phyloP scores from a whole-genome alignment of 2,113 vertebrate genomes.

The Blennius ocellaris region DNA sequence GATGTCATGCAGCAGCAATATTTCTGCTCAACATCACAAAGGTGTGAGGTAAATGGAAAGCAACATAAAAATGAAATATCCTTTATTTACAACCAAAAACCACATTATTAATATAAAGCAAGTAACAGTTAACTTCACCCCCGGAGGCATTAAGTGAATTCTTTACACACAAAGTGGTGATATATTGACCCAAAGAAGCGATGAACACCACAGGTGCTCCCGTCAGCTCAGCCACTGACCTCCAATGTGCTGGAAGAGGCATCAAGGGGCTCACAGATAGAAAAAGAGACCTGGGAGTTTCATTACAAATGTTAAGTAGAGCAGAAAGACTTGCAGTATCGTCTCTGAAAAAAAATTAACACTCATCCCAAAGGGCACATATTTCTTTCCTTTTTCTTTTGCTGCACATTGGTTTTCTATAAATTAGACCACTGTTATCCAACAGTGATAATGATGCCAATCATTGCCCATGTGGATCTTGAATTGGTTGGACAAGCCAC shows the following conservation, averaged over 20 bases:
- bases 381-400: not conserved
- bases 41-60: no score
- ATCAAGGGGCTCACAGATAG: not conserved
- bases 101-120: not conserved
- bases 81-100: not conserved
- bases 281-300: constrained; percentile 28
- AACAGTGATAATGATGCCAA: not conserved
- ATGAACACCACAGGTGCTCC: constrained; percentile 30
- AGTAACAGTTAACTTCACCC: not conserved
- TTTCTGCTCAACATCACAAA: no score
- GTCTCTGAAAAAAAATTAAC: constrained; percentile 40
- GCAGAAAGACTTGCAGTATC: constrained; percentile 46
- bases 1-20: no score
- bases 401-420: not conserved
- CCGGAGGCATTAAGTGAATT: not conserved
- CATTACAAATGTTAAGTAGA: constrained; percentile 51
- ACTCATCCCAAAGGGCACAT: constrained; percentile 11
- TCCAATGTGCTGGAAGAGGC: constrained; percentile 24
- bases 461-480: constrained; percentile 11
- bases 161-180: not conserved
- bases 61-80: no score
- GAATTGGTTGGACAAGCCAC: constrained; percentile 1
- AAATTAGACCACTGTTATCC: constrained; percentile 7
- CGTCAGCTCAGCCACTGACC: constrained; percentile 30
- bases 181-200: constrained; percentile 26